phyloP scores from a whole-genome alignment of 1,140 invertebrate genomes.

The Rhagoletis pomonella region DNA sequence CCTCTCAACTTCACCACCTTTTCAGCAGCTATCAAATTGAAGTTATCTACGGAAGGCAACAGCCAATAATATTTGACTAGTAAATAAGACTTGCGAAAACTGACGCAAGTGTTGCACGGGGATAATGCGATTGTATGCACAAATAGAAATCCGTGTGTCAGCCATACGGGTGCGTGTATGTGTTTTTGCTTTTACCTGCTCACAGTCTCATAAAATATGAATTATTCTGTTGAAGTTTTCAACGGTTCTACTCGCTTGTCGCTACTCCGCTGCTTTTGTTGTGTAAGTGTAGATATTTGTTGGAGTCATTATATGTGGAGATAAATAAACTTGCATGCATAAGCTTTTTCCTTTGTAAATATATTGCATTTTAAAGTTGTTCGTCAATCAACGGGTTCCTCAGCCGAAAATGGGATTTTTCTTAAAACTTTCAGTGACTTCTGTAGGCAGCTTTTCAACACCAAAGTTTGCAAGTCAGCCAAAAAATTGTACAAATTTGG shows the following conservation, averaged over 20 bases:
- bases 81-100: not conserved
- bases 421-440: constrained; percentile 19
- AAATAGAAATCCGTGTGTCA: not conserved
- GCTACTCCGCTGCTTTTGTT: not conserved
- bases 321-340: not conserved
- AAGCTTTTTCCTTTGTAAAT: no score
- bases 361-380: not conserved
- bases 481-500: not conserved
- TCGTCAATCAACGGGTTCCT: not conserved
- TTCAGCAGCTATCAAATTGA: not conserved
- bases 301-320: not conserved
- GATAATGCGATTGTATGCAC: not conserved
- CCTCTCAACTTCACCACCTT: not conserved
- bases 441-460: not conserved
- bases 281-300: not conserved
- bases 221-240: not conserved
- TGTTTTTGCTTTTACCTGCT: constrained; percentile 7
- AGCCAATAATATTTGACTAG: constrained; percentile 17
- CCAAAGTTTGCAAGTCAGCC: not conserved
- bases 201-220: constrained; percentile 31
- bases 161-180: not conserved
- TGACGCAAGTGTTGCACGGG: not conserved
- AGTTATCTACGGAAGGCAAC: constrained; percentile 13
- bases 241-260: not conserved
- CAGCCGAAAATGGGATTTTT: constrained; percentile 1